These are phyloP conservation scores for Drusus annulatus DNA, from an alignment of 1,140 invertebrate genomes.

Conservation along the genomic window DNA sequence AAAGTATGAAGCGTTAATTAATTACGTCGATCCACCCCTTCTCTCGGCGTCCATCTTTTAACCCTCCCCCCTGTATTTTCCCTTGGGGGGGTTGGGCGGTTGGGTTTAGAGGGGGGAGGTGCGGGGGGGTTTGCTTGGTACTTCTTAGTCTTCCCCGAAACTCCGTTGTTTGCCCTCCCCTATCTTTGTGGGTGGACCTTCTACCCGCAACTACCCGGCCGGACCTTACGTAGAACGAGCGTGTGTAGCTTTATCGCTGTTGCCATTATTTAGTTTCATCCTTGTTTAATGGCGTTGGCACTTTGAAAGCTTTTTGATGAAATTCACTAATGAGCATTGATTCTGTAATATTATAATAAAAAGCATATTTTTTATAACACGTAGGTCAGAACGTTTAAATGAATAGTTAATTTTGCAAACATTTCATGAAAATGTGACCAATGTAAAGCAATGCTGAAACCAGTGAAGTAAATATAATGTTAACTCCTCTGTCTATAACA, in stretches of 20 bases:
- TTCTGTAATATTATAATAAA: too few relatives aligned
- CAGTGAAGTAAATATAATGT: too few relatives aligned
- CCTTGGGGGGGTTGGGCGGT: not conserved
- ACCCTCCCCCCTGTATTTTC: conserved; percentile 22
- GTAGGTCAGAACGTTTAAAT: too few relatives aligned
- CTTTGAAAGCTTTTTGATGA: not conserved
- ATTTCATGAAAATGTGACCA: too few relatives aligned
- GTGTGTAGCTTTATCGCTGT: conserved; percentile 22
- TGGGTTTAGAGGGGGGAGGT: not conserved
- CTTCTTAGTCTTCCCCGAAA: conserved; percentile 54
- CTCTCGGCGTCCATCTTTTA: conserved; percentile 56
- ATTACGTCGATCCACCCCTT: conserved; percentile 55
- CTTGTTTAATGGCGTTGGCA: not conserved
- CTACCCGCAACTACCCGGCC: not conserved
- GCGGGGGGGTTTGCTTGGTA: conserved; percentile 35
- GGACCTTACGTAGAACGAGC: not conserved
- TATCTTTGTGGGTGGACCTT: conserved; percentile 26
- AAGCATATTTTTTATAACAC: too few relatives aligned
- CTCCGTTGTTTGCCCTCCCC: conserved; percentile 52
- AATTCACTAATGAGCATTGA: not conserved
- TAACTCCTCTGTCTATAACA: too few relatives aligned
- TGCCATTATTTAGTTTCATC: conserved; percentile 3
- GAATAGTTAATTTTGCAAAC: too few relatives aligned
- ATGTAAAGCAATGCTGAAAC: too few relatives aligned
- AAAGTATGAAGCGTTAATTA: conserved; percentile 55